phyloP scores from a whole-genome alignment of 2,888 invertebrate genomes.

The Eupelmus urozonus region DNA sequence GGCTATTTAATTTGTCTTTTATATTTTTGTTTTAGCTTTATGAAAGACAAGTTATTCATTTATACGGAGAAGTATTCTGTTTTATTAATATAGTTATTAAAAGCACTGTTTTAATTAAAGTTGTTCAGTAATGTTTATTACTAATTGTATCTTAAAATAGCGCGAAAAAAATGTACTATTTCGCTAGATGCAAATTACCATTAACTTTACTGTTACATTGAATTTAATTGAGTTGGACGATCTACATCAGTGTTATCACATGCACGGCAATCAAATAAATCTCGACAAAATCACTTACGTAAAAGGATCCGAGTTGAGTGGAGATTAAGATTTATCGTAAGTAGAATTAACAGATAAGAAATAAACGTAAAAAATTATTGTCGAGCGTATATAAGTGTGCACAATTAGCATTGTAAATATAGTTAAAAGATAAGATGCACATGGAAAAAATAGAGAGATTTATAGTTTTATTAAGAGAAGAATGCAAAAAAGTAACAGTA shows the following conservation, averaged over 20 bases:
- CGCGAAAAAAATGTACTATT: neutral
- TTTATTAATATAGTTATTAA: too few relatives aligned
- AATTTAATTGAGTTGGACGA: constrained; percentile 30
- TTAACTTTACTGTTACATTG: neutral
- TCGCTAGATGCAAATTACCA: neutral
- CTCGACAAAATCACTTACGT: constrained; percentile 11
- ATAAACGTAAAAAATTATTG: constrained; percentile 18
- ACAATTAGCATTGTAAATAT: constrained; percentile 28
- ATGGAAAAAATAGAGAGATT: neutral
- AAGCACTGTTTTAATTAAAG: too few relatives aligned
- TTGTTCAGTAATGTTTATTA: too few relatives aligned
- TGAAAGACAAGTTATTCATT: too few relatives aligned
- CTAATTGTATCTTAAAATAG: too few relatives aligned
- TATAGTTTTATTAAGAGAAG: constrained; percentile 6
- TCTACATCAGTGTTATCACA: constrained; percentile 1
- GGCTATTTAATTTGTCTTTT: too few relatives aligned
- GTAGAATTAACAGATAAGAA: constrained; percentile 17
- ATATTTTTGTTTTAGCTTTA: too few relatives aligned
- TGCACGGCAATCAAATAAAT: constrained; percentile 3
- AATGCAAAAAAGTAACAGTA: neutral
- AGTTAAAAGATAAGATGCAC: constrained; percentile 31
- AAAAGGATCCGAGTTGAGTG: constrained; percentile 16
- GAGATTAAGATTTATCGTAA: constrained; percentile 34
- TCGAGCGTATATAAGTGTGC: neutral
- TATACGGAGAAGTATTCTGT: too few relatives aligned